Evolutionary conservation across 2,888 invertebrate genomes (phyloP).

Genomic region (Calameuta filiformis): DNA sequence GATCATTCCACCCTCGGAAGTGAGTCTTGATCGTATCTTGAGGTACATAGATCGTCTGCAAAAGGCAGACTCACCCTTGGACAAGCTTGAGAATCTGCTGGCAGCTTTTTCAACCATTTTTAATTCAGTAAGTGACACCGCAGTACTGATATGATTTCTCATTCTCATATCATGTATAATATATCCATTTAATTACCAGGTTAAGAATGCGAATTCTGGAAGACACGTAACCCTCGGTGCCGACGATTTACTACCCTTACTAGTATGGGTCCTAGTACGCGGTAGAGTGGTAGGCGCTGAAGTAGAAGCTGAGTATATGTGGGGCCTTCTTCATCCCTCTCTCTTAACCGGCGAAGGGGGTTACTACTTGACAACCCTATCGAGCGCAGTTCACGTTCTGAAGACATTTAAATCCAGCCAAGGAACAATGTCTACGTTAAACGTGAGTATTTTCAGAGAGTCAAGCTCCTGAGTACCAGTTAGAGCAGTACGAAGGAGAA

Average conservation of each 20-base stretch:
- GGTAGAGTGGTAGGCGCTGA: conserved; percentile 92
- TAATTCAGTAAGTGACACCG: conserved; percentile 73
- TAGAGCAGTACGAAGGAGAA: background rate
- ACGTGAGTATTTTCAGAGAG: conserved; percentile 42
- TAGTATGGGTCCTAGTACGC: conserved; percentile 92
- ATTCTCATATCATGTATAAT: conserved; percentile 44
- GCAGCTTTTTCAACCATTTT: conserved; percentile 89
- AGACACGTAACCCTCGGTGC: conserved; percentile 75
- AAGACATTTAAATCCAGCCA: conserved; percentile 72
- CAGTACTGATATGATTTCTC: conserved; percentile 19
- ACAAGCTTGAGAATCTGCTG: conserved; percentile 92
- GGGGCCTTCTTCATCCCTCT: conserved; percentile 91
- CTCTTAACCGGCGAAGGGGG: conserved; percentile 92
- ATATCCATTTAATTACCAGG: conserved; percentile 64
- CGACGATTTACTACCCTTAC: conserved; percentile 90
- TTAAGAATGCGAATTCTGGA: conserved; percentile 74
- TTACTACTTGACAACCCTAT: conserved; percentile 93
- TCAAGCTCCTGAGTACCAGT: background rate
- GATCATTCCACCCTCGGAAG: conserved; percentile 80
- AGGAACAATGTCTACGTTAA: conserved; percentile 61
- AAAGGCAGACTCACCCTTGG: conserved; percentile 90
- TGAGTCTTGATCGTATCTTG: conserved; percentile 81
- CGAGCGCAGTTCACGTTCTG: conserved; percentile 90
- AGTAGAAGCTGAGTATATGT: conserved; percentile 96
- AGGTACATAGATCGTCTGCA: conserved; percentile 85